Percentiles rank a stretch among this genome's conserved stretches.
phyloP scores from a whole-genome alignment of 2,113 vertebrate species.

The Epinephelus fuscoguttatus region DNA sequence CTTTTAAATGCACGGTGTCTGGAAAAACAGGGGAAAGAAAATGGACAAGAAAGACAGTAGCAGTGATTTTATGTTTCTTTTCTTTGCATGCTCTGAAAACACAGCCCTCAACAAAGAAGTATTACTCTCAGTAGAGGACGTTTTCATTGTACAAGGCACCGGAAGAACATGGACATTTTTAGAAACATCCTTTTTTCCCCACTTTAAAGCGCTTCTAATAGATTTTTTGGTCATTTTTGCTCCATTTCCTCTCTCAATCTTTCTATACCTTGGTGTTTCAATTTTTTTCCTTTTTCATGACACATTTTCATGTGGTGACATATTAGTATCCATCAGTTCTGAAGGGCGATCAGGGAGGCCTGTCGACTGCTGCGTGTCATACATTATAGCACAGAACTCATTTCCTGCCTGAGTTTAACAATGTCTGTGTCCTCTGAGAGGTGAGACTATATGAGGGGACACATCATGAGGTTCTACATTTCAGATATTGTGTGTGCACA shows the following conservation, averaged over 20 bases:
- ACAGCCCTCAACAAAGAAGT: slow-evolving; percentile 26
- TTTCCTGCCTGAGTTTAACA: slow-evolving; percentile 75
- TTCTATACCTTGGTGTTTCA: slow-evolving; percentile 29
- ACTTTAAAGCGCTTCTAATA: slow-evolving; percentile 32
- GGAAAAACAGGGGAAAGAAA: slow-evolving; percentile 21
- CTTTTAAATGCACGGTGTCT: slow-evolving; percentile 39
- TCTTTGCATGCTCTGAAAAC: slow-evolving; percentile 40
- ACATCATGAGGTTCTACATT: slow-evolving; percentile 42
- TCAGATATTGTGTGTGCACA: slow-evolving; percentile 27
- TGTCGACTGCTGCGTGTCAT: slow-evolving; percentile 52
- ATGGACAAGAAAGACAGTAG: slow-evolving; percentile 18
- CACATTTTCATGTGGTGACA: slow-evolving; percentile 69
- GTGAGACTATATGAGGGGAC: slow-evolving; percentile 73
- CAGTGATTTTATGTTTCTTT: slow-evolving; percentile 56
- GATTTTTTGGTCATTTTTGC: slow-evolving; percentile 57
- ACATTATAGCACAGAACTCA: slow-evolving; percentile 72
- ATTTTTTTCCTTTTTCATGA: slow-evolving; percentile 57
- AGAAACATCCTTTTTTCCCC: slow-evolving; percentile 5
- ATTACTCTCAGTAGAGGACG: background rate
- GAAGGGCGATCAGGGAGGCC: slow-evolving; percentile 73
- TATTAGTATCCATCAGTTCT: slow-evolving; percentile 77
- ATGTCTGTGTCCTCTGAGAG: slow-evolving; percentile 75
- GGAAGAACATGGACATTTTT: slow-evolving; percentile 57
- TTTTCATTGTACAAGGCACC: slow-evolving; percentile 18
- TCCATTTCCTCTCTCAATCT: slow-evolving; percentile 60